A percentile compares a stretch with the other conserved stretches of the same genome.
Conservation (phyloP, 2,113 vertebrate species). For the Vireo altiloquus region DNA sequence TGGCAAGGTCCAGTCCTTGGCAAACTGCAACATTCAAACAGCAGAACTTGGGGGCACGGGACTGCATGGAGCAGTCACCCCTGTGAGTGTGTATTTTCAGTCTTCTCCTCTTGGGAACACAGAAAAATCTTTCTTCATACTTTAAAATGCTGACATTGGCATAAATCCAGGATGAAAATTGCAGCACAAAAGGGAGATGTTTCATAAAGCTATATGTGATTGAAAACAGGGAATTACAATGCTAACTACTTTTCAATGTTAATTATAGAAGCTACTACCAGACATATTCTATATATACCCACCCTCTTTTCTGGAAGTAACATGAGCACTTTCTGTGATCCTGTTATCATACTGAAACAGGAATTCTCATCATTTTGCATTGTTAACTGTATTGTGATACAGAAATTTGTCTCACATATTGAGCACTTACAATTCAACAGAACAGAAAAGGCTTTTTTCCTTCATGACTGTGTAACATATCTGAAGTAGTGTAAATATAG, state of each 20-base stretch:
- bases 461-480: neutral
- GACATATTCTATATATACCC: conserved; percentile 24
- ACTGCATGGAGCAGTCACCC: neutral
- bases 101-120: neutral
- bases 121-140: neutral
- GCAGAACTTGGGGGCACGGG: neutral
- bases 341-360: conserved; percentile 34
- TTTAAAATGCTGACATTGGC: neutral
- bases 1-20: neutral
- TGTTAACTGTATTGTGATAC: conserved; percentile 10
- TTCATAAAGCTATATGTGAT: neutral
- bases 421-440: neutral
- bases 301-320: neutral
- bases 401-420: neutral
- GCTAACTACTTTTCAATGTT: neutral
- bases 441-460: neutral
- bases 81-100: neutral
- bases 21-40: neutral
- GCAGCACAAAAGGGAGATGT: neutral
- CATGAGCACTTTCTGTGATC: conserved; percentile 20
- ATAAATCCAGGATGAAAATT: neutral
- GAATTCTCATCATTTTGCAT: neutral
- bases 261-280: conserved; percentile 27
- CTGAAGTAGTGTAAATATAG: neutral
- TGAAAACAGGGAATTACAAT: conserved; percentile 23